Conservation (phyloP, 2,113 vertebrate genomes). For the Casuarius casuarius region DNA sequence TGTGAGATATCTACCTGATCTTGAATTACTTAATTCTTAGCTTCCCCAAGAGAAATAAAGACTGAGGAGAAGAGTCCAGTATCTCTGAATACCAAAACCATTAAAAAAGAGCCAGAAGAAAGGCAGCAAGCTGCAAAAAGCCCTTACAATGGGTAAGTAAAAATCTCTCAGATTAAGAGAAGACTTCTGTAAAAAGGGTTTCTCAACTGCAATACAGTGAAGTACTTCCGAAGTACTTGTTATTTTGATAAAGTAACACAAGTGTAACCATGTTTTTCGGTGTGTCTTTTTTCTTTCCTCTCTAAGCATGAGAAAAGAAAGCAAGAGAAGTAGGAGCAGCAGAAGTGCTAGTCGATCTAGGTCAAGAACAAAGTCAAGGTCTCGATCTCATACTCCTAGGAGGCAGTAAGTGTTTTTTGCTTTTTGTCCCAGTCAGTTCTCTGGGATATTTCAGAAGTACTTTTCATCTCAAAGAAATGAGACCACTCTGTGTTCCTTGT, state of each 20-base stretch:
- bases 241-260: background rate
- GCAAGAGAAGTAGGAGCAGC: slow-evolving; percentile 91
- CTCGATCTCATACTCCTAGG: slow-evolving; percentile 88
- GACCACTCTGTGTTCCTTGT: accelerated
- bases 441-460: background rate
- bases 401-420: slow-evolving; percentile 86
- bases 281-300: background rate
- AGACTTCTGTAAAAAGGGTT: accelerated
- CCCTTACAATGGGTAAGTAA: slow-evolving; percentile 93
- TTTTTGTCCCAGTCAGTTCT: accelerated
- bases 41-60: slow-evolving; percentile 90
- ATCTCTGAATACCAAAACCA: slow-evolving; percentile 81
- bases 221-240: background rate
- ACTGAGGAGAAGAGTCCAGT: slow-evolving; percentile 91
- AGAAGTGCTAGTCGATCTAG: slow-evolving; percentile 87
- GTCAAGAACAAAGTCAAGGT: slow-evolving; percentile 90
- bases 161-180: background rate
- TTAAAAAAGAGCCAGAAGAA: slow-evolving; percentile 92
- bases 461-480: background rate
- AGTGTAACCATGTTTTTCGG: background rate
- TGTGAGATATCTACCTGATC: background rate
- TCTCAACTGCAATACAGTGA: background rate
- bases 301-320: slow-evolving; percentile 90
- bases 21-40: slow-evolving; percentile 57
- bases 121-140: slow-evolving; percentile 90